phyloP scores from a whole-genome alignment of 2,888 invertebrate species.

The Piscicola geometra region DNA sequence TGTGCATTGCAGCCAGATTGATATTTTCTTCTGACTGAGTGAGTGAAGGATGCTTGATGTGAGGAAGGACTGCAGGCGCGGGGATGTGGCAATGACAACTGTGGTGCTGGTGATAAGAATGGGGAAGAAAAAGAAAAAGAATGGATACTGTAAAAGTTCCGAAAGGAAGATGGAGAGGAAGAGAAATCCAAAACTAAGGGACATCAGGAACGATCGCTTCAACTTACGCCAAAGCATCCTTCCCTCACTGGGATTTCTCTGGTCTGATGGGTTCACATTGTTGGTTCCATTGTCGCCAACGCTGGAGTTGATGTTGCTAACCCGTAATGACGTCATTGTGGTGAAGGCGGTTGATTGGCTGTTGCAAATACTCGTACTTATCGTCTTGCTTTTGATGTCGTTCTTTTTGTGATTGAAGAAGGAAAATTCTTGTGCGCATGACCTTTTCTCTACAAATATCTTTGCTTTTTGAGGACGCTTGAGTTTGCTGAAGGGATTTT shows the following conservation, averaged over 20 bases:
- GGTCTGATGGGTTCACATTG: background rate
- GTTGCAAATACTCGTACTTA: background rate
- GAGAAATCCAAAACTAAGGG: background rate
- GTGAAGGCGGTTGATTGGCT: slow-evolving; percentile 3
- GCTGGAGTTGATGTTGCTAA: background rate
- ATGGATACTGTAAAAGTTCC: background rate
- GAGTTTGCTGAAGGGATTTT: background rate
- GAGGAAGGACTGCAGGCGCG: background rate
- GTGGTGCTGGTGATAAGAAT: background rate
- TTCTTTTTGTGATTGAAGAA: slow-evolving; percentile 5
- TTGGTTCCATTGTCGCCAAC: background rate
- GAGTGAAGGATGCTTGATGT: background rate
- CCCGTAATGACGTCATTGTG: background rate
- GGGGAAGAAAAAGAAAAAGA: background rate
- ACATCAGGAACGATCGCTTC: background rate
- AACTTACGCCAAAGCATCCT: too few relatives aligned
- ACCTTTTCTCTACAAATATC: background rate
- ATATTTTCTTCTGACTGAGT: background rate
- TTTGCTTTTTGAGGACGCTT: background rate
- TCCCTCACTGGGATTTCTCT: background rate
- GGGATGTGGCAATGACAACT: background rate
- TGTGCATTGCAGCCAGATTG: background rate
- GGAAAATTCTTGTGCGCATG: background rate
- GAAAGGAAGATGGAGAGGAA: background rate
- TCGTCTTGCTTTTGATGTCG: background rate